phyloP scores from a whole-genome alignment of 2,888 invertebrate genomes.

The Caenorhabditis sinica region DNA sequence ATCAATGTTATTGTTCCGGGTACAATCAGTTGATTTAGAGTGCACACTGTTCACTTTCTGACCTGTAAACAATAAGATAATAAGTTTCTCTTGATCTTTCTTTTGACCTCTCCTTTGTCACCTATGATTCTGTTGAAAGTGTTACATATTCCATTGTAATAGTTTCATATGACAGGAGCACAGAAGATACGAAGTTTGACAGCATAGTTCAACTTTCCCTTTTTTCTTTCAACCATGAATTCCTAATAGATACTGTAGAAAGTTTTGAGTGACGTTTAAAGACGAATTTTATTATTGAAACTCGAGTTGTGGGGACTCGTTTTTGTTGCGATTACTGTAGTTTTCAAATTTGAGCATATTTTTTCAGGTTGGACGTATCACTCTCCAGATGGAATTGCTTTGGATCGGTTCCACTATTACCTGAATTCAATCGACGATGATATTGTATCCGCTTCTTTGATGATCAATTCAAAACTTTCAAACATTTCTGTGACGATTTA shows the following conservation, averaged over 20 bases:
- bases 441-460: conserved; percentile 22
- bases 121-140: not conserved
- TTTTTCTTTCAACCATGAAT: conserved; percentile 1
- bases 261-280: conserved; percentile 10
- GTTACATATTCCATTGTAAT: not conserved
- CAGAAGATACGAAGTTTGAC: conserved; percentile 8
- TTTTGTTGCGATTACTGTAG: not conserved
- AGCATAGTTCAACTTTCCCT: conserved; percentile 21
- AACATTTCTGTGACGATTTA: conserved; percentile 23
- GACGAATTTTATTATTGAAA: not conserved
- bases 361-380: conserved; percentile 41
- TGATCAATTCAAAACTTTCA: not conserved
- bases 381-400: conserved; percentile 21
- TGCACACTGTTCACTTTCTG: not conserved
- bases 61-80: not conserved
- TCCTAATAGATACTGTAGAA: conserved; percentile 4
- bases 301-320: too few species aligned
- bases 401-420: conserved; percentile 37
- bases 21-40: conserved; percentile 2
- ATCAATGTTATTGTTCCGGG: not conserved
- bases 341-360: too few species aligned
- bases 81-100: not conserved
- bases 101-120: too few species aligned
- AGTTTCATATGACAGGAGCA: not conserved
- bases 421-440: conserved; percentile 14